phyloP scores from a whole-genome alignment of 2,888 invertebrate genomes.

The Zygogramma bicolorata region DNA sequence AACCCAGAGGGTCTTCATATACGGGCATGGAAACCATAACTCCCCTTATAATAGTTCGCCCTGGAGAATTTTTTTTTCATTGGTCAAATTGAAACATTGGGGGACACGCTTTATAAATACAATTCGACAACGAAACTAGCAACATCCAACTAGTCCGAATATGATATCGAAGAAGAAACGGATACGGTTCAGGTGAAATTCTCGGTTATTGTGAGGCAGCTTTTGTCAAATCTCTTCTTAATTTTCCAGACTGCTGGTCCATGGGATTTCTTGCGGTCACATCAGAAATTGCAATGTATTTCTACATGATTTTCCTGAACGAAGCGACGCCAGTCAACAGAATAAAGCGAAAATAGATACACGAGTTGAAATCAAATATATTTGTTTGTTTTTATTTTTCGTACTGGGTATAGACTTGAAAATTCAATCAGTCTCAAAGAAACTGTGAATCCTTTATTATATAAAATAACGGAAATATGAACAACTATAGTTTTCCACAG shows the following conservation, averaged over 20 bases:
- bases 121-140: neutral
- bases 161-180: constrained; percentile 1
- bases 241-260: constrained; percentile 51
- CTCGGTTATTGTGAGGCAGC: constrained; percentile 37
- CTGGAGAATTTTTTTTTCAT: too few relatives aligned
- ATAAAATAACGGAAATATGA: too few relatives aligned
- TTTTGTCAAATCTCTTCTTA: constrained; percentile 48
- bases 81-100: too few relatives aligned
- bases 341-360: neutral
- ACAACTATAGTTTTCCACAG: too few relatives aligned
- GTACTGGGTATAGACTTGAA: too few relatives aligned
- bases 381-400: neutral
- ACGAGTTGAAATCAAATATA: neutral
- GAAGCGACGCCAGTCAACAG: constrained; percentile 13
- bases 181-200: constrained; percentile 38
- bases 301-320: constrained; percentile 26
- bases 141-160: constrained; percentile 10
- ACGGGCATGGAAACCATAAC: too few relatives aligned
- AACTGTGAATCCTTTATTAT: too few relatives aligned
- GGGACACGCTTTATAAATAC: neutral
- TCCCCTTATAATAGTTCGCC: too few relatives aligned
- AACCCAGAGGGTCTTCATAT: too few relatives aligned
- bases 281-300: constrained; percentile 43
- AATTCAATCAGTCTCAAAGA: too few relatives aligned
- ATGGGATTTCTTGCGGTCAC: constrained; percentile 43